Evolutionary conservation across 1,140 invertebrate species (phyloP), one percentile per base, ranked within the genome.

Genomic region (Drosophila tropicalis): DNA sequence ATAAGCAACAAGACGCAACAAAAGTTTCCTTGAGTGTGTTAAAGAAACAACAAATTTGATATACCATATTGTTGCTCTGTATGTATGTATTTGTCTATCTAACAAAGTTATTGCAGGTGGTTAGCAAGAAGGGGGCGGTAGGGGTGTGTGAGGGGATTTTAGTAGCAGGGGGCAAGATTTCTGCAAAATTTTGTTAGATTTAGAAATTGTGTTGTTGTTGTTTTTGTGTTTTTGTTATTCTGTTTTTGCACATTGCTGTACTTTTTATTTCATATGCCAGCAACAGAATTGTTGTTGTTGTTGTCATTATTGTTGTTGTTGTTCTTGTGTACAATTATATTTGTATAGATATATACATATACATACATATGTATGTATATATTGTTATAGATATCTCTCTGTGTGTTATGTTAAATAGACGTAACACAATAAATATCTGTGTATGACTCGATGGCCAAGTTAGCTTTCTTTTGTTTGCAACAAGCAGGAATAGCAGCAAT

Each of bases 161-260:
- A 39, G 36, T 39, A 39, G 36, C 10, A 39, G 15, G 71, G 61
- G 61, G 79, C 72, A 76, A 80, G 63, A 74, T 83, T 86, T 86
- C 82, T 86, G 82, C 82, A 86, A 86, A 83, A 86, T 86, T 86
- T 86, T 86, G 82, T 86, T 86, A 86, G 82, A 78, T 86, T 86
- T 86, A 86, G 82, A 86, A 86, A 86, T 86, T 86, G 75, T 77
- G 58, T 84, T 39, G 62, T 73, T 66, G 34, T 34, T 68, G 39
- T 67, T 82, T 34, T 60, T 29, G 55, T 76, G 25, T 76, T 75
- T 64, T 76, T 74, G 70, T 82, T 83, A 79, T 83, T 78, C 72
- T 77, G 78, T 82, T 81, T 72, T 86, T 86, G 82, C 72, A 81
- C 81, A 79, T 86, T 85, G 60, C 79, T 86, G 83, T 86, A 85